Evolutionary conservation across 2,113 vertebrate species (phyloP).

Genomic region (Xenopus tropicalis): UCB_Xtro_10.0 CM004446.2:54266001-54266500

Average conservation of each 20-base stretch:
- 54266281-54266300: slow-evolving; percentile 96
- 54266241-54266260: slow-evolving; percentile 91
- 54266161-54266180: slow-evolving; percentile 30
- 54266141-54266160: not conserved
- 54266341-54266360: slow-evolving; percentile 89
- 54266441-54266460: too few relatives aligned
- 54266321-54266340: slow-evolving; percentile 87
- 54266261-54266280: slow-evolving; percentile 98
- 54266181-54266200: slow-evolving; percentile 63
- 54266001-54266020: too few relatives aligned
- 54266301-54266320: slow-evolving; percentile 75
- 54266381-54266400: slow-evolving; percentile 75
- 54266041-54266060: too few relatives aligned
- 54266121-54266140: too few relatives aligned
- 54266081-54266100: too few relatives aligned
- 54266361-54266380: slow-evolving; percentile 84
- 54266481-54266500: too few relatives aligned
- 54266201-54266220: slow-evolving; percentile 64
- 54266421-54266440: slow-evolving; percentile 38
- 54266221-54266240: slow-evolving; percentile 76
- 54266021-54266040: too few relatives aligned
- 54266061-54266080: too few relatives aligned
- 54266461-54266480: too few relatives aligned
- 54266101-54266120: too few relatives aligned
- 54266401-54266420: slow-evolving; percentile 58